Conservation (phyloP, 1,140 invertebrate genomes). For the Phocides pigmalion region DNA sequence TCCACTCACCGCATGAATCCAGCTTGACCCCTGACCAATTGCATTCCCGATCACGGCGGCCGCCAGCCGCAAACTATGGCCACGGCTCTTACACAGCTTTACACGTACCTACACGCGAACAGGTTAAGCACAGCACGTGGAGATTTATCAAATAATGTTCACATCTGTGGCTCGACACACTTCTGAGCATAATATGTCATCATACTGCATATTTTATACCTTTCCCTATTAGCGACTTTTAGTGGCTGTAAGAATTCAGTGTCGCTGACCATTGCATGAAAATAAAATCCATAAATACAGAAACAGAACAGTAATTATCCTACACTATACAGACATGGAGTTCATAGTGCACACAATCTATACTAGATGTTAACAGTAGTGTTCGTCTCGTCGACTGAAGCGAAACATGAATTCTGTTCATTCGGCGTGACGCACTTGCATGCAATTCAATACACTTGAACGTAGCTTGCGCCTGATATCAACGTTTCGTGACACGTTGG, state of each 20-base stretch:
- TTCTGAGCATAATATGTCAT: constrained; percentile 73
- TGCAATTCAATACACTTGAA: constrained; percentile 65
- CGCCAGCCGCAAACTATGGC: constrained; percentile 53
- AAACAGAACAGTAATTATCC: constrained; percentile 51
- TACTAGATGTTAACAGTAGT: constrained; percentile 55
- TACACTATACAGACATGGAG: constrained; percentile 65
- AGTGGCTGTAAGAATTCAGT: constrained; percentile 73
- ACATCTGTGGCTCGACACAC: constrained; percentile 66
- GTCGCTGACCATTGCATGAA: constrained; percentile 79
- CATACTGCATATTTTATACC: constrained; percentile 82
- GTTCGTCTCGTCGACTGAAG: constrained; percentile 47
- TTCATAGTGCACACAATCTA: constrained; percentile 64
- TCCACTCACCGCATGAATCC: constrained; percentile 73
- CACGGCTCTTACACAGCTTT: constrained; percentile 69
- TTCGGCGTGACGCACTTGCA: constrained; percentile 60
- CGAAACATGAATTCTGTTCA: constrained; percentile 34
- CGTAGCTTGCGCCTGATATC: constrained; percentile 59
- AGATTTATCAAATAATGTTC: constrained; percentile 44
- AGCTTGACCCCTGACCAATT: constrained; percentile 71
- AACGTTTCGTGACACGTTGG: constrained; percentile 36
- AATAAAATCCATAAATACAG: constrained; percentile 58
- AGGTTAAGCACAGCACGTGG: constrained; percentile 72
- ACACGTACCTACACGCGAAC: constrained; percentile 77
- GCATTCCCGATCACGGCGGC: constrained; percentile 80
- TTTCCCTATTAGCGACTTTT: constrained; percentile 79